Evolutionary conservation across 2,113 vertebrate species (phyloP).

Genomic region (Hucho hucho): DNA sequence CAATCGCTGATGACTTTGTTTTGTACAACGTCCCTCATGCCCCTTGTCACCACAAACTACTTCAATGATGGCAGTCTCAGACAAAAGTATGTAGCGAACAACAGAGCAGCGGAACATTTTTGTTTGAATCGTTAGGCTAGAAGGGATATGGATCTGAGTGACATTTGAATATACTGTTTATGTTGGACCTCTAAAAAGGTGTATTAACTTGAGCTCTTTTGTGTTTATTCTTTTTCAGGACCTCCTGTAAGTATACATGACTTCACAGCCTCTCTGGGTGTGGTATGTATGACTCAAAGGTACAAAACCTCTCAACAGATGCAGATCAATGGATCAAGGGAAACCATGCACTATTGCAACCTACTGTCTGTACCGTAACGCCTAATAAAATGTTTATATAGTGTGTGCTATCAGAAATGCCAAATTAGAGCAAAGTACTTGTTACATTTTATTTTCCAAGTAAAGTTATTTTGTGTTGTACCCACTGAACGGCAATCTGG

Average conservation of each 20-base stretch:
- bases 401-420: background rate
- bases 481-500: background rate
- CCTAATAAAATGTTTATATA: background rate
- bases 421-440: background rate
- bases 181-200: slow-evolving; percentile 23
- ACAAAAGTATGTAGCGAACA: too few species aligned
- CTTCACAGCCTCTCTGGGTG: slow-evolving; percentile 51
- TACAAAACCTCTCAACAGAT: slow-evolving; percentile 41
- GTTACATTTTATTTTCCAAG: background rate
- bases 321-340: background rate
- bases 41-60: too few species aligned
- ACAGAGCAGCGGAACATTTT: too few species aligned
- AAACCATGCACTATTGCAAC: background rate
- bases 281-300: slow-evolving; percentile 45
- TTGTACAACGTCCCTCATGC: too few species aligned
- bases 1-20: too few species aligned
- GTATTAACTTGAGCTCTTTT: slow-evolving; percentile 38
- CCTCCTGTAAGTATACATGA: slow-evolving; percentile 92
- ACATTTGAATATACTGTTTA: slow-evolving; percentile 1
- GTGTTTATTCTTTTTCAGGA: slow-evolving; percentile 77
- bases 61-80: too few species aligned
- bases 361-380: too few species aligned
- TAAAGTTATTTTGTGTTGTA: slow-evolving; percentile 1
- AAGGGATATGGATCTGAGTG: too few species aligned
- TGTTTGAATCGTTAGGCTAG: too few species aligned